Evolutionary conservation across 2,797 vertebrate species (phyloP).

Genomic region (Antennarius maculatus): DNA sequence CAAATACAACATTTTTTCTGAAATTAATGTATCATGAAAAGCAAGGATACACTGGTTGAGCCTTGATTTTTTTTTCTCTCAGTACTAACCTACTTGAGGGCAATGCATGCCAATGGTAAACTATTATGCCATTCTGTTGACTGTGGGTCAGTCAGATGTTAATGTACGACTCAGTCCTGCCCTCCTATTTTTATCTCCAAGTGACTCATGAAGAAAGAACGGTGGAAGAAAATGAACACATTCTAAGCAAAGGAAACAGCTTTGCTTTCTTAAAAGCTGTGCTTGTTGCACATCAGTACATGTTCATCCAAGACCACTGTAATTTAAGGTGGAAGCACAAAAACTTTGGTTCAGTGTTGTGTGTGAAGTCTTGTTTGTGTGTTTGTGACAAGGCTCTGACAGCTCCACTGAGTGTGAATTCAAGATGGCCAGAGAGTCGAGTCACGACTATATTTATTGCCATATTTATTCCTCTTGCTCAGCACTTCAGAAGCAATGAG

Average conservation of each 20-base stretch:
- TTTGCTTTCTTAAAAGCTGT: constrained; percentile 29
- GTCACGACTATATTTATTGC: constrained; percentile 70
- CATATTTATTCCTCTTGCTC: constrained; percentile 67
- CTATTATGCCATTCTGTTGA: constrained; percentile 34
- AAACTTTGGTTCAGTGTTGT: constrained; percentile 56
- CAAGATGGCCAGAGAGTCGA: constrained; percentile 33
- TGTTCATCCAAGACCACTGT: constrained; percentile 42
- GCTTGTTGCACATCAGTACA: constrained; percentile 27
- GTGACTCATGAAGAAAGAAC: constrained; percentile 7
- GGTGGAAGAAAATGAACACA: constrained; percentile 16
- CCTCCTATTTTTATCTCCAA: constrained; percentile 20
- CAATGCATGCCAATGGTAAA: constrained; percentile 47
- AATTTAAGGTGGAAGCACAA: constrained; percentile 51
- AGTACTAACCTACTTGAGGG: constrained; percentile 23
- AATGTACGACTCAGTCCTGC: constrained; percentile 24
- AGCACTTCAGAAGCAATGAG: constrained; percentile 58
- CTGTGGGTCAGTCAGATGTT: constrained; percentile 17
- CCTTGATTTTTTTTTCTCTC: constrained; percentile 18
- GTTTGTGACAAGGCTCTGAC: constrained; percentile 55
- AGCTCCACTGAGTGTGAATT: constrained; percentile 41
- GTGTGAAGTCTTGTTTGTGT: constrained; percentile 62
- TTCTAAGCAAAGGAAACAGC: constrained; percentile 25
- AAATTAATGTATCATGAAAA: constrained; percentile 11
- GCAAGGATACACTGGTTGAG: not conserved
- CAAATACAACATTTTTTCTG: constrained; percentile 12